Percentiles rank a stretch among this genome's conserved stretches.
phyloP scores from a whole-genome alignment of 2,113 vertebrate species.

The Hucho hucho region DNA sequence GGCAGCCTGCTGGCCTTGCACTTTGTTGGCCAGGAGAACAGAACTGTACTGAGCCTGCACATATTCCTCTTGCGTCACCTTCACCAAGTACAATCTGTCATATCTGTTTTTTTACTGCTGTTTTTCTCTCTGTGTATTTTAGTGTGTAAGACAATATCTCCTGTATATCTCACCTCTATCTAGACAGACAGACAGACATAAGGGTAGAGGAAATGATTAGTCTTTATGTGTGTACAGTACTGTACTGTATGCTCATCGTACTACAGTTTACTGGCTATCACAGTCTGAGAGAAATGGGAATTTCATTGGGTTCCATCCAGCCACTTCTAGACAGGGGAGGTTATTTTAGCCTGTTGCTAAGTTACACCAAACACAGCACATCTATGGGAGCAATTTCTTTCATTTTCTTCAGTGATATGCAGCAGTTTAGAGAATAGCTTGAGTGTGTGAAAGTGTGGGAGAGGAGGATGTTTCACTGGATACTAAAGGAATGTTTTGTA shows the following conservation, averaged over 20 bases:
- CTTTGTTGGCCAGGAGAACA: slow-evolving; percentile 7
- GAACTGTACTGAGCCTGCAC: not conserved
- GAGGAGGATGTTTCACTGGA: not conserved
- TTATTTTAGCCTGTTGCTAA: slow-evolving; percentile 53
- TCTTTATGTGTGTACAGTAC: not conserved
- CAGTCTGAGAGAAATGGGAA: slow-evolving; percentile 18
- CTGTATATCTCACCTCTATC: not conserved
- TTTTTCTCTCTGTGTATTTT: not conserved
- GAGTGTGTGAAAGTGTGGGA: slow-evolving; percentile 20
- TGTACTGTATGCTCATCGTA: not conserved
- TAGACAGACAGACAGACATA: no score
- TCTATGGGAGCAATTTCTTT: slow-evolving; percentile 17
- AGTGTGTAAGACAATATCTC: no score
- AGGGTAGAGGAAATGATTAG: not conserved
- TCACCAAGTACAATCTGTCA: slow-evolving; percentile 22
- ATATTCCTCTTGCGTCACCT: not conserved
- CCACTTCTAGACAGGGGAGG: slow-evolving; percentile 22
- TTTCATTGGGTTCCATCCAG: slow-evolving; percentile 26
- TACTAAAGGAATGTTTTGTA: not conserved
- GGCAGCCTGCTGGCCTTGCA: slow-evolving; percentile 16
- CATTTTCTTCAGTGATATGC: slow-evolving; percentile 23
- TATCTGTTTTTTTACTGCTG: not conserved
- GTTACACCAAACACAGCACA: slow-evolving; percentile 46
- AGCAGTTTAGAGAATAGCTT: slow-evolving; percentile 34
- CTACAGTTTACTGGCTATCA: not conserved